A percentile compares a stretch with the other conserved stretches of the same genome.
Evolutionary conservation across 1,140 invertebrate species (phyloP).

Genomic region (Drosophila pandora): DNA sequence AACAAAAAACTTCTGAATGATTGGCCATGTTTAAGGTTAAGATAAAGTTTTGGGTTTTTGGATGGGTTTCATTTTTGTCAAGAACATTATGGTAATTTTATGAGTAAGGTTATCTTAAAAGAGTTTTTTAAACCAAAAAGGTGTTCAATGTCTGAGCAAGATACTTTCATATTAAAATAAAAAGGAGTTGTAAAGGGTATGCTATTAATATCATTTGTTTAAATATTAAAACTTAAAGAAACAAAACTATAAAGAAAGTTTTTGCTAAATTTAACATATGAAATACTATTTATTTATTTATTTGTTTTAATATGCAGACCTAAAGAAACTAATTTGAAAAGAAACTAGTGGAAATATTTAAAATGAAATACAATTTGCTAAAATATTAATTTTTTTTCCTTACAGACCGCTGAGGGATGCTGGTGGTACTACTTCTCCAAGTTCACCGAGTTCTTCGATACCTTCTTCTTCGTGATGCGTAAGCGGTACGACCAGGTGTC

Average conservation of each 20-base stretch:
- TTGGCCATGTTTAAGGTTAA: not conserved
- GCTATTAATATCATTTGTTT: not conserved
- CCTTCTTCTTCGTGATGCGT: constrained; percentile 93
- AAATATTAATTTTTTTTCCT: constrained; percentile 12
- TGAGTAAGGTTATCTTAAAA: too few relatives aligned
- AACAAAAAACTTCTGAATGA: constrained; percentile 22
- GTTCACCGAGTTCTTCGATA: constrained; percentile 94
- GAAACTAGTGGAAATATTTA: too few relatives aligned
- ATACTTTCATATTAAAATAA: too few relatives aligned
- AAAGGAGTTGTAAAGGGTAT: too few relatives aligned
- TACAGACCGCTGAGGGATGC: constrained; percentile 88
- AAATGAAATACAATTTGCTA: too few relatives aligned
- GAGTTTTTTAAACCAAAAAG: too few relatives aligned
- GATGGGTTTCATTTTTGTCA: not conserved
- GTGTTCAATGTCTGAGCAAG: too few relatives aligned
- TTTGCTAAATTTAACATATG: too few relatives aligned
- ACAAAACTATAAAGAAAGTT: too few relatives aligned
- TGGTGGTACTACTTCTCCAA: constrained; percentile 97
- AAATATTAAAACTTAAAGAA: not conserved
- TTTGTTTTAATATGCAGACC: too few relatives aligned
- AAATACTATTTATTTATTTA: too few relatives aligned
- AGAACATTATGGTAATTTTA: not conserved
- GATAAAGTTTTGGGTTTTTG: not conserved
- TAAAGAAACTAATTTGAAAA: not conserved
- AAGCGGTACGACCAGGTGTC: constrained; percentile 94